Evolutionary conservation across 2,797 vertebrate genomes (phyloP).

Genomic region (Capromys pilorides): DNA sequence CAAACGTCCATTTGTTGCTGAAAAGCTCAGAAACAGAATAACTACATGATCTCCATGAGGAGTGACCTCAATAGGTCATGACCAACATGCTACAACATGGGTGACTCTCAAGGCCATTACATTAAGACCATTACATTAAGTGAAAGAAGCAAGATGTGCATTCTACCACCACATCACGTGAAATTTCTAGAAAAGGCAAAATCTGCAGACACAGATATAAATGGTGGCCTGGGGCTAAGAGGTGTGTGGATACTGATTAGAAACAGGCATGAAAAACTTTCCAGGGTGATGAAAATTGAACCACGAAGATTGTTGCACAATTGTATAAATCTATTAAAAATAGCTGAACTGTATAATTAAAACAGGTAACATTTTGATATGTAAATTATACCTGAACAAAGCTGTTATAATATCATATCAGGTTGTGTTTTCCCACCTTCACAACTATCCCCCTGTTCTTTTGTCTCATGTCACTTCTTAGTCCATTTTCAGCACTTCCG

Average conservation of each 20-base stretch:
- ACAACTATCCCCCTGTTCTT: background rate
- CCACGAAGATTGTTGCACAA: background rate
- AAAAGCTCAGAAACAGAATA: background rate
- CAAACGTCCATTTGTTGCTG: background rate
- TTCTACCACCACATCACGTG: background rate
- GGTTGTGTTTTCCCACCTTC: background rate
- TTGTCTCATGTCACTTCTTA: background rate
- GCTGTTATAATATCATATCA: background rate
- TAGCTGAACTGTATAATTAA: background rate
- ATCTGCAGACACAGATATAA: background rate
- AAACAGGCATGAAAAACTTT: background rate
- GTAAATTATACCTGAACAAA: background rate
- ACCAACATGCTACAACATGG: background rate
- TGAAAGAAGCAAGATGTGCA: background rate
- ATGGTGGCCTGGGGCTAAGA: background rate
- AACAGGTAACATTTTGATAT: background rate
- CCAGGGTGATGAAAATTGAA: background rate
- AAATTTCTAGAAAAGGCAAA: slow-evolving; percentile 35
- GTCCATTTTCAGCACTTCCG: background rate
- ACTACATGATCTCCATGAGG: background rate
- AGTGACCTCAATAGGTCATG: background rate
- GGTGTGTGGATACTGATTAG: background rate
- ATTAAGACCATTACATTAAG: background rate
- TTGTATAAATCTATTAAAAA: background rate
- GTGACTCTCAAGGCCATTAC: background rate